Conservation (phyloP, 2,797 vertebrate species). For the Lutjanus argentimaculatus region DNA sequence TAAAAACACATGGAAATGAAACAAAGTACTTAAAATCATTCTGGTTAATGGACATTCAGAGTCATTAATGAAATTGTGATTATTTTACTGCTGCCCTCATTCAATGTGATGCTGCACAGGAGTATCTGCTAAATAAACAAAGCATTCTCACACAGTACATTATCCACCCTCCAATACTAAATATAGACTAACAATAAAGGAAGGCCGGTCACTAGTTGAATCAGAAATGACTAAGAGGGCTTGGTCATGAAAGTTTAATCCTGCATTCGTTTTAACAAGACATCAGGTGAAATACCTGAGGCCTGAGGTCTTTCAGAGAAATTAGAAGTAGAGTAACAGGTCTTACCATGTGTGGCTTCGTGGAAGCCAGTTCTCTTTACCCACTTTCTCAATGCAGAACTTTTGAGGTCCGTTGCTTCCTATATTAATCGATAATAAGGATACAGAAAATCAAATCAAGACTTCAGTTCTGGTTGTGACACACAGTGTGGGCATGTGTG, state of each 20-base stretch:
- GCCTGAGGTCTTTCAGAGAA: background rate
- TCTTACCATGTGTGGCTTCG: slow-evolving; percentile 99
- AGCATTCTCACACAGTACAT: background rate
- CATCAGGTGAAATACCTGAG: background rate
- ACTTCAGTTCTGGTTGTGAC: background rate
- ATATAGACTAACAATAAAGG: slow-evolving; percentile 8
- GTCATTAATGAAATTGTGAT: background rate
- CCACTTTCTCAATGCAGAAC: slow-evolving; percentile 99
- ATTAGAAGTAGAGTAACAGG: background rate
- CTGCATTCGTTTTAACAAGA: background rate
- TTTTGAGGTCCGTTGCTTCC: slow-evolving; percentile 99
- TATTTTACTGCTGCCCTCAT: background rate
- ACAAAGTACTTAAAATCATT: background rate
- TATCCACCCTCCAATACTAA: slow-evolving; percentile 19
- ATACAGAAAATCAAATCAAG: background rate
- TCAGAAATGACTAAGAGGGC: slow-evolving; percentile 58
- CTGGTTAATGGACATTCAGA: background rate
- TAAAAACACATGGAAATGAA: background rate
- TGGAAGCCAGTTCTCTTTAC: slow-evolving; percentile 99
- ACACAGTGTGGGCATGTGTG: background rate
- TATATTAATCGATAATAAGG: slow-evolving; percentile 66
- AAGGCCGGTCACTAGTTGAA: background rate
- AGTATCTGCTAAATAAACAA: too few relatives aligned
- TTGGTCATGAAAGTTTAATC: slow-evolving; percentile 47
- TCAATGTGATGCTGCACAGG: background rate